Conservation (phyloP, 2,888 invertebrate genomes). For the Eurois occulta region DNA sequence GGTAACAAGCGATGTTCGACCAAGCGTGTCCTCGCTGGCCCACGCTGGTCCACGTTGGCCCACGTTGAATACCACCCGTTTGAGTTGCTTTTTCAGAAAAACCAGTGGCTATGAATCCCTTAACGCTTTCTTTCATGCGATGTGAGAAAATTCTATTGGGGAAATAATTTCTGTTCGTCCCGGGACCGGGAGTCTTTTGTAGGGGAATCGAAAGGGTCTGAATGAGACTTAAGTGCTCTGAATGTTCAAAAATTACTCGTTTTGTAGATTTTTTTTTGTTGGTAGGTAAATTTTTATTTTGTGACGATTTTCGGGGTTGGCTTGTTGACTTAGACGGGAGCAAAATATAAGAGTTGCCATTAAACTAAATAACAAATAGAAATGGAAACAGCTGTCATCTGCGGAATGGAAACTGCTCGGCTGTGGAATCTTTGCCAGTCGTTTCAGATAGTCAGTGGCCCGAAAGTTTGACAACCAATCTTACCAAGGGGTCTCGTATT, state of each 20-base stretch:
- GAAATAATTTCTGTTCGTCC: slow-evolving; percentile 82
- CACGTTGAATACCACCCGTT: slow-evolving; percentile 76
- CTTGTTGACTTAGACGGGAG: neutral
- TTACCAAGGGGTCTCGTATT: neutral
- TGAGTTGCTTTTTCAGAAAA: slow-evolving; percentile 83
- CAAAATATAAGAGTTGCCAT: neutral
- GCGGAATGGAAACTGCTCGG: too few relatives aligned
- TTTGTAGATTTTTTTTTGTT: slow-evolving; percentile 43
- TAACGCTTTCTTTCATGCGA: slow-evolving; percentile 77
- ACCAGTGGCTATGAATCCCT: slow-evolving; percentile 82
- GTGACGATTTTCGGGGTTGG: slow-evolving; percentile 1
- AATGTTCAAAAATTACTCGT: slow-evolving; percentile 65
- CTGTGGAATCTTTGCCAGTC: neutral
- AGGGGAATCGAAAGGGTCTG: slow-evolving; percentile 66
- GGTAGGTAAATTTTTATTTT: slow-evolving; percentile 46
- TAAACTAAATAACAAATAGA: neutral
- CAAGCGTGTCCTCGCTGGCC: slow-evolving; percentile 70
- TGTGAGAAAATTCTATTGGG: slow-evolving; percentile 84
- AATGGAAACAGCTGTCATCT: too few relatives aligned
- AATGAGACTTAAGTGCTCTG: slow-evolving; percentile 67
- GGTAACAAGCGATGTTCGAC: slow-evolving; percentile 72
- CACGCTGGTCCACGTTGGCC: slow-evolving; percentile 62
- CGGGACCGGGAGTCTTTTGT: slow-evolving; percentile 71
- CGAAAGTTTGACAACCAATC: neutral
- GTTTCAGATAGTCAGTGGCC: neutral